phyloP scores from a whole-genome alignment of 2,113 vertebrate genomes.

The Semnornis frantzii region DNA sequence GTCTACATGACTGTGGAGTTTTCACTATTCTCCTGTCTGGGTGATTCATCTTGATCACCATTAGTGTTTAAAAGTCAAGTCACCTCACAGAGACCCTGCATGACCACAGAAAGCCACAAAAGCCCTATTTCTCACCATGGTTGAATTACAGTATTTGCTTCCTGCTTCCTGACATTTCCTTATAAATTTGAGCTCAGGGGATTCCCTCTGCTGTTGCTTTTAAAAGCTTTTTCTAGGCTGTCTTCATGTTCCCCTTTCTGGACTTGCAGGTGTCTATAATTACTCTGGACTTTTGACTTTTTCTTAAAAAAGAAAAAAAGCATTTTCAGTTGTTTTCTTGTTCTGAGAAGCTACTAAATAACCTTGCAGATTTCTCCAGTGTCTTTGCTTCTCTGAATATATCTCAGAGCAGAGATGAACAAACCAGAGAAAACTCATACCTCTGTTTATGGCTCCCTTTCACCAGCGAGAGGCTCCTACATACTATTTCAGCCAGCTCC shows the following conservation, averaged over 20 bases:
- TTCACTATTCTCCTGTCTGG: neutral
- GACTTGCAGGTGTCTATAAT: neutral
- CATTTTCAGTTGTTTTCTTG: neutral
- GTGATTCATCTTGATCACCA: neutral
- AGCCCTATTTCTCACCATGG: neutral
- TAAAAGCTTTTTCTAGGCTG: neutral
- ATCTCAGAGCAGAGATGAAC: neutral
- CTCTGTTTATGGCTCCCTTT: neutral
- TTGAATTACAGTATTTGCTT: neutral
- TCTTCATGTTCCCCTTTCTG: neutral
- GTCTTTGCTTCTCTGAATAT: neutral
- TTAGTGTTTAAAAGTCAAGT: neutral
- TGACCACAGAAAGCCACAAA: neutral
- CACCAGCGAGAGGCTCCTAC: neutral
- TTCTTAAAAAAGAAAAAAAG: neutral
- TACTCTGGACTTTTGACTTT: neutral
- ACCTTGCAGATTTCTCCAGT: neutral
- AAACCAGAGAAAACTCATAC: neutral
- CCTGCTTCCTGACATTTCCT: neutral
- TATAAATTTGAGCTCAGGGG: neutral
- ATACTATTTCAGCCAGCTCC: neutral
- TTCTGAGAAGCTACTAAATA: neutral
- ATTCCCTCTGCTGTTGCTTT: neutral
- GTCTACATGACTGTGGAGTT: fast-evolving
- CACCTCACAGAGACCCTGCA: neutral